Conservation (phyloP, 2,797 vertebrate species). For the Hippoglossus hippoglossus region DNA sequence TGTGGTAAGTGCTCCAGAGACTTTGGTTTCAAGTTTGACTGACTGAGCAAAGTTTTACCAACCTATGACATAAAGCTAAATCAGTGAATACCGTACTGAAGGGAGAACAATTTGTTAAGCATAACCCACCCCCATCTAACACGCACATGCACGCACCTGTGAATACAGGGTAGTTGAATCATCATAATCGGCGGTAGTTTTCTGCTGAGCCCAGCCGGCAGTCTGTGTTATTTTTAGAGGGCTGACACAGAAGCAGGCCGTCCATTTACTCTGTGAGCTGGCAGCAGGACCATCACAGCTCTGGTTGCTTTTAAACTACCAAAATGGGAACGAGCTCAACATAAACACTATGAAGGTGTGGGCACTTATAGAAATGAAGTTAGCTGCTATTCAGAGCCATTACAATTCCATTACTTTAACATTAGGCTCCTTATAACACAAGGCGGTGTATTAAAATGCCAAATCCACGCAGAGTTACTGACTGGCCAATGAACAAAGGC, state of each 20-base stretch:
- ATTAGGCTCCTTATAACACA: constrained; percentile 46
- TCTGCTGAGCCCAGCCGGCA: constrained; percentile 82
- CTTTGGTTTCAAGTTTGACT: constrained; percentile 16
- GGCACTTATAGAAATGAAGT: constrained; percentile 67
- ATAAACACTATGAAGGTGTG: constrained; percentile 76
- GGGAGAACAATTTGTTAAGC: constrained; percentile 63
- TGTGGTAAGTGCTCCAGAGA: background rate
- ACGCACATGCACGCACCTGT: constrained; percentile 70
- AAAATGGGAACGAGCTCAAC: constrained; percentile 78
- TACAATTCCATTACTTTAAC: constrained; percentile 57
- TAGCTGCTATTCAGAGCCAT: constrained; percentile 55
- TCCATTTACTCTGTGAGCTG: constrained; percentile 79
- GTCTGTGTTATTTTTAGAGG: constrained; percentile 83
- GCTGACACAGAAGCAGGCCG: constrained; percentile 81
- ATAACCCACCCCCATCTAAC: constrained; percentile 52
- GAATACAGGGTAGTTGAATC: constrained; percentile 82
- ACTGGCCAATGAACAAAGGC: constrained; percentile 24
- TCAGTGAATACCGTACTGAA: constrained; percentile 30
- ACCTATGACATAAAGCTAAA: constrained; percentile 33
- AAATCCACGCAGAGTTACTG: constrained; percentile 36
- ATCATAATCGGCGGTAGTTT: constrained; percentile 84
- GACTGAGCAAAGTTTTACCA: constrained; percentile 45
- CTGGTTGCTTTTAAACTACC: constrained; percentile 73
- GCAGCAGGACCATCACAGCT: constrained; percentile 72
- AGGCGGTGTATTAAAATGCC: constrained; percentile 35